Evolutionary conservation across 2,797 vertebrate genomes (phyloP).

Genomic region (Enteromius treurensis): DNA sequence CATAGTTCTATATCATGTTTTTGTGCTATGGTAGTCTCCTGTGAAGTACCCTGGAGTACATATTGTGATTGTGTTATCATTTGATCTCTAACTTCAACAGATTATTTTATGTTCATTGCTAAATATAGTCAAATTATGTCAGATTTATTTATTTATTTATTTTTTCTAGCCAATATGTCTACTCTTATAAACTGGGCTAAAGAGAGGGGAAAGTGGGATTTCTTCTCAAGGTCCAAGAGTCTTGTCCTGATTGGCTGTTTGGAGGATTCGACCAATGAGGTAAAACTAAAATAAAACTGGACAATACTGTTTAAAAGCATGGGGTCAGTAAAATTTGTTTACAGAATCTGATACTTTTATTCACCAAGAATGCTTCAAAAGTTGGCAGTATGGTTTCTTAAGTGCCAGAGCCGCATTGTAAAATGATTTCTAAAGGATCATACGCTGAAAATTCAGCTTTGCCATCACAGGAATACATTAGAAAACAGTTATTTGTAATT

Average conservation of each 20-base stretch:
- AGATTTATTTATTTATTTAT: neutral
- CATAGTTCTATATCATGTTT: neutral
- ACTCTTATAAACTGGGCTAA: slow-evolving; percentile 76
- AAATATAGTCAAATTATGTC: neutral
- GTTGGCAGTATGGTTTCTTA: neutral
- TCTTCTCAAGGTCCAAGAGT: slow-evolving; percentile 79
- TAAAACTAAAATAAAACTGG: slow-evolving; percentile 56
- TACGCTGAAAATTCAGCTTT: neutral
- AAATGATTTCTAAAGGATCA: neutral
- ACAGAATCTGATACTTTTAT: neutral
- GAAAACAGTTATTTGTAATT: neutral
- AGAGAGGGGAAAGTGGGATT: slow-evolving; percentile 82
- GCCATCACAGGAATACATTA: neutral
- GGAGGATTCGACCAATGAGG: slow-evolving; percentile 90
- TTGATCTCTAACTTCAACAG: neutral
- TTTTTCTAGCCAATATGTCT: slow-evolving; percentile 79
- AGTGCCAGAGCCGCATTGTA: neutral
- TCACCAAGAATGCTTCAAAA: neutral
- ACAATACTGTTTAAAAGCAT: neutral
- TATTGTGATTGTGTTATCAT: neutral
- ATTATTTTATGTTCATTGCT: neutral
- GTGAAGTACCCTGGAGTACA: neutral
- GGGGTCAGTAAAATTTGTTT: neutral
- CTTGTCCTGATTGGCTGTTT: slow-evolving; percentile 84
- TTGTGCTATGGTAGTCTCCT: neutral